A percentile compares a stretch with the other conserved stretches of the same genome.
Conservation (phyloP, 1,140 invertebrate species). For the Penaeus chinensis region DNA sequence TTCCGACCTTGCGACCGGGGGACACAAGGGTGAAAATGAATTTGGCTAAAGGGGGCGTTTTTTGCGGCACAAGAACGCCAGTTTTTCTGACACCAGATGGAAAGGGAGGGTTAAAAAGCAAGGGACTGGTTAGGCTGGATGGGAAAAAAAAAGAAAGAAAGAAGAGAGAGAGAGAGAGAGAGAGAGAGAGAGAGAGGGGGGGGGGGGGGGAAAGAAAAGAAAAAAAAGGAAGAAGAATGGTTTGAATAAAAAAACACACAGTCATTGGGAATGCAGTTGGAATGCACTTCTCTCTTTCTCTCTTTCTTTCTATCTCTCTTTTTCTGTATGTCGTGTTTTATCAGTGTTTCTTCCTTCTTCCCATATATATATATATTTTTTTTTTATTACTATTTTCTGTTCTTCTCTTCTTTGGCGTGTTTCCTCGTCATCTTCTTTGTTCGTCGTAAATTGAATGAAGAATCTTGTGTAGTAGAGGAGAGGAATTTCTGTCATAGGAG, state of each 20-base stretch:
- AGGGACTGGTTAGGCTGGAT: slow-evolving; percentile 3
- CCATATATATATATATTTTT: not conserved
- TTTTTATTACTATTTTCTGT: not conserved
- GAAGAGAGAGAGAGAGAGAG: slow-evolving; percentile 18
- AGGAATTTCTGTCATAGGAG: no score
- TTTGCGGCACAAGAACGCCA: not conserved
- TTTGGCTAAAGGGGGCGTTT: not conserved
- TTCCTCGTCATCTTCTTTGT: no score
- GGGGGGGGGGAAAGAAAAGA: not conserved
- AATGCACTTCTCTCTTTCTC: not conserved
- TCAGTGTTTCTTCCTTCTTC: not conserved
- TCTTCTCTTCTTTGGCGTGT: not conserved
- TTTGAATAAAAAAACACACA: not conserved
- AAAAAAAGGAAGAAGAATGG: not conserved
- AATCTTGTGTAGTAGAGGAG: no score
- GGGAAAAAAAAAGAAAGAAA: not conserved
- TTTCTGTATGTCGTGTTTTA: not conserved
- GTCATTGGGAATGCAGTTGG: not conserved
- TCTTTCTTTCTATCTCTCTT: not conserved
- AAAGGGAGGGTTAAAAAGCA: slow-evolving; percentile 16
- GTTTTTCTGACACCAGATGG: slow-evolving; percentile 20
- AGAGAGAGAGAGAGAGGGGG: not conserved
- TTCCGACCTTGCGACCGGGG: not conserved
- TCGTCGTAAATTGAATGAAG: no score
- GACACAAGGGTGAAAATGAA: not conserved